phyloP scores from a whole-genome alignment of 2,888 invertebrate genomes.

The Ommatoiulus sabulosus region DNA sequence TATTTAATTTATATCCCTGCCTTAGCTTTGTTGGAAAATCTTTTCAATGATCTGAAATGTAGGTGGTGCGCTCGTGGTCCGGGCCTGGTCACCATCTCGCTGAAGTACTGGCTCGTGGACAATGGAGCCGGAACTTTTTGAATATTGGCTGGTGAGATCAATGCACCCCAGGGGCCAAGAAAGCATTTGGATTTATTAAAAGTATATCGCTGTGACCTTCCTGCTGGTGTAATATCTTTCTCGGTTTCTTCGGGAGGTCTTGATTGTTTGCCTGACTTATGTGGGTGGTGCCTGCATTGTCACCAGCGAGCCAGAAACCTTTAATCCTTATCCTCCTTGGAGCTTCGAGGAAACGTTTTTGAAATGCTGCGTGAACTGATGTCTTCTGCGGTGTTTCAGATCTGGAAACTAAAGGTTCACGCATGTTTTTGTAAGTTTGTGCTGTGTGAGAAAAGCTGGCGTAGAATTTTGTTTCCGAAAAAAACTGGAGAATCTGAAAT shows the following conservation, averaged over 20 bases:
- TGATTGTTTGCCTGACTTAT: background rate
- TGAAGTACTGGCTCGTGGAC: background rate
- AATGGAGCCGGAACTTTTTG: background rate
- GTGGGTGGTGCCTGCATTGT: background rate
- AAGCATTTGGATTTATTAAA: slow-evolving; percentile 5
- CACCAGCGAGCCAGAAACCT: background rate
- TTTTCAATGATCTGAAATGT: slow-evolving; percentile 12
- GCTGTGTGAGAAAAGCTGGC: too few relatives aligned
- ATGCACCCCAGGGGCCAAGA: slow-evolving; percentile 19
- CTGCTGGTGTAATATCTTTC: background rate
- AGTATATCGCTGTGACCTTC: slow-evolving; percentile 8
- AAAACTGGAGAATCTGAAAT: too few relatives aligned
- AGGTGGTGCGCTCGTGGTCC: slow-evolving; percentile 2
- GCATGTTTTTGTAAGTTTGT: too few relatives aligned
- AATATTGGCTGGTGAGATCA: background rate
- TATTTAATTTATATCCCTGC: slow-evolving; percentile 19
- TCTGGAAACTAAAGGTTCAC: too few relatives aligned
- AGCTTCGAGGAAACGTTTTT: background rate
- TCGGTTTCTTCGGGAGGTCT: background rate
- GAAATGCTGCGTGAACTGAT: too few relatives aligned
- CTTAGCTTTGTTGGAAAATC: slow-evolving; percentile 5
- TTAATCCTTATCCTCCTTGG: background rate
- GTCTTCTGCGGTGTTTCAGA: too few relatives aligned
- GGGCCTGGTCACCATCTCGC: background rate
- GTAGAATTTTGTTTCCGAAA: too few relatives aligned